A percentile compares a stretch with the other conserved stretches of the same genome.
These are phyloP conservation scores for Cecropterus lyciades DNA, from an alignment of 1,140 invertebrate genomes.

Conservation along the genomic window DNA sequence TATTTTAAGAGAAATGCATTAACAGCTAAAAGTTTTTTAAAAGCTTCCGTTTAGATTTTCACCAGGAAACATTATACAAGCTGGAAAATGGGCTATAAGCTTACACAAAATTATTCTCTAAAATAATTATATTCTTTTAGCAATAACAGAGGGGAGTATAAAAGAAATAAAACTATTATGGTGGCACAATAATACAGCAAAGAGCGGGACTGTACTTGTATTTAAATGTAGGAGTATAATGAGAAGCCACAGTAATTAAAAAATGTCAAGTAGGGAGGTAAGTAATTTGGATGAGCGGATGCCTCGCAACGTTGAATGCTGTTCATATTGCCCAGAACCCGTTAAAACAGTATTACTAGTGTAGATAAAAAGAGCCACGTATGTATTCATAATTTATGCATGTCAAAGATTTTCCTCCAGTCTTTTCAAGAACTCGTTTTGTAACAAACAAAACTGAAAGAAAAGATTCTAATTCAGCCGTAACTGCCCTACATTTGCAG, in stretches of 20 bases:
- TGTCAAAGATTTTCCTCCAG: slow-evolving; percentile 8
- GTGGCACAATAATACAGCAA: slow-evolving; percentile 2
- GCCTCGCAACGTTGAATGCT: neutral
- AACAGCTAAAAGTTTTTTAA: no score
- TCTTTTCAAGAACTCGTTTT: slow-evolving; percentile 7
- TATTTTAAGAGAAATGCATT: no score
- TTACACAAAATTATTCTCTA: no score
- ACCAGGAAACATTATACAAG: no score
- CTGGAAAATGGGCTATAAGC: no score
- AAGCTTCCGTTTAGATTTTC: no score
- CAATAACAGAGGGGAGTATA: neutral
- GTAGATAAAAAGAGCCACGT: slow-evolving; percentile 2
- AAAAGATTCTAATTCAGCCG: neutral
- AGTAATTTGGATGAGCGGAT: slow-evolving; percentile 14
- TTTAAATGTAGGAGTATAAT: slow-evolving; percentile 4
- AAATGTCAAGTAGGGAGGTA: slow-evolving; percentile 5
- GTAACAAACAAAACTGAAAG: slow-evolving; percentile 2
- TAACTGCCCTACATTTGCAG: no score
- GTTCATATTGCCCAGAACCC: slow-evolving; percentile 2
- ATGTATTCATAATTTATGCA: slow-evolving; percentile 5
- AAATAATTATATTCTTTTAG: no score
- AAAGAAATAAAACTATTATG: neutral
- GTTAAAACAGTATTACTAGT: neutral
- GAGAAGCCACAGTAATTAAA: slow-evolving; percentile 15
- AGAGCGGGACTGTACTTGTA: slow-evolving; percentile 2